Conservation (phyloP, 1,140 invertebrate genomes). For the Globodera ellingtonae region DNA sequence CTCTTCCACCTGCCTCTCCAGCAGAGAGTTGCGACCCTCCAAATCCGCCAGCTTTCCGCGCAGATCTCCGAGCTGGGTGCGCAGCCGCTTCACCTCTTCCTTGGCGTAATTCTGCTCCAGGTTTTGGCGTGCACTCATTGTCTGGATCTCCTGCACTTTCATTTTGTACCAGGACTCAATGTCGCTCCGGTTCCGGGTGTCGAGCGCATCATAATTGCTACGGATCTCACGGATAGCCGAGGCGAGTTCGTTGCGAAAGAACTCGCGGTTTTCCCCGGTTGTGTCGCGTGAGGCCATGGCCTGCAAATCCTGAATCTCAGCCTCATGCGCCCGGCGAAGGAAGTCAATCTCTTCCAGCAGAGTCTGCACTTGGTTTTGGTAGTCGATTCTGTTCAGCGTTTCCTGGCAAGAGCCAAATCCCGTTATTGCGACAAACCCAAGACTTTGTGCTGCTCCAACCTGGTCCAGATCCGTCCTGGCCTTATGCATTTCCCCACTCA, state of each 20-base stretch:
- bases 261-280: conserved; percentile 69
- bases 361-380: conserved; percentile 65
- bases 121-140: conserved; percentile 67
- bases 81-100: conserved; percentile 68
- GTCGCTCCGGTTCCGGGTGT: conserved; percentile 55
- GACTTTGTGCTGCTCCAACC: not conserved
- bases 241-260: conserved; percentile 68
- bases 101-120: conserved; percentile 68
- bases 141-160: conserved; percentile 69
- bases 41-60: conserved; percentile 68
- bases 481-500: conserved; percentile 50
- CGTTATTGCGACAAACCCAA: conserved; percentile 21
- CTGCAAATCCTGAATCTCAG: conserved; percentile 69
- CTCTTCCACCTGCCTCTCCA: conserved; percentile 68
- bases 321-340: conserved; percentile 60
- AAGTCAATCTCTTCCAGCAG: conserved; percentile 65
- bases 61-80: conserved; percentile 67
- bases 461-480: conserved; percentile 40
- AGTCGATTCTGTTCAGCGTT: conserved; percentile 63
- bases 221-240: conserved; percentile 69
- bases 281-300: conserved; percentile 69
- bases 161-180: conserved; percentile 66
- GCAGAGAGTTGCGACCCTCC: conserved; percentile 68
- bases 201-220: conserved; percentile 67
- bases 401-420: conserved; percentile 61